These are phyloP conservation scores for Myanophis thanlyinensis DNA, from an alignment of 2,113 vertebrate genomes.

Conservation along the genomic window DNA sequence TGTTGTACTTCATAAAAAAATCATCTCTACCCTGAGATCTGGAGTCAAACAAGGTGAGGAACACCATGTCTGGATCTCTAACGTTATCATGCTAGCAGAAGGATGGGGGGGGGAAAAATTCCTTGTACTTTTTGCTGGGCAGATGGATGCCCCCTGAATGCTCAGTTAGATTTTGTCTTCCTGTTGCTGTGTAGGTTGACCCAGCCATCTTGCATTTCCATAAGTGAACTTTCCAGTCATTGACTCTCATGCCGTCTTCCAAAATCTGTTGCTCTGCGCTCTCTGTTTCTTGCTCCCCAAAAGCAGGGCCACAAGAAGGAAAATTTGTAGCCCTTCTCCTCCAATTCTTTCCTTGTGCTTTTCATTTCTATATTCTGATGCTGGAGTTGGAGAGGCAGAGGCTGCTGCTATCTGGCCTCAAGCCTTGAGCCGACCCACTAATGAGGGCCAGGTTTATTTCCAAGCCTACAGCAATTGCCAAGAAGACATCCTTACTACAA, in stretches of 20 bases:
- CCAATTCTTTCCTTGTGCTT: neutral
- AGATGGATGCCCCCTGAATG: neutral
- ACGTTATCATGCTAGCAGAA: neutral
- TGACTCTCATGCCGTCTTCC: neutral
- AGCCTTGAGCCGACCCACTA: neutral
- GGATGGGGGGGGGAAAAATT: too few species aligned
- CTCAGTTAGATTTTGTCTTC: neutral
- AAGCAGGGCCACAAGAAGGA: neutral
- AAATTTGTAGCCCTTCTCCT: neutral
- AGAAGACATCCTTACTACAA: neutral
- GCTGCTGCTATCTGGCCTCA: constrained; percentile 2
- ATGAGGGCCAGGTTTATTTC: constrained; percentile 9
- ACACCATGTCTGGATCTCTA: neutral
- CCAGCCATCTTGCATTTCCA: neutral
- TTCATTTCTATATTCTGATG: neutral
- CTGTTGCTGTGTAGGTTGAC: neutral
- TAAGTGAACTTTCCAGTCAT: neutral
- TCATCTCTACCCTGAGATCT: neutral
- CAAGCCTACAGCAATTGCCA: neutral
- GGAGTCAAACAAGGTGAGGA: neutral
- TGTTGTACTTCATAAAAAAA: neutral
- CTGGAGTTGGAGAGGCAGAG: neutral
- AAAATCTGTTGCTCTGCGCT: neutral
- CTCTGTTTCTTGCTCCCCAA: neutral
- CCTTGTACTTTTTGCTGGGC: neutral